Evolutionary conservation across 2,113 vertebrate species (phyloP), one percentile per base, ranked within the genome.

Genomic region (Ceyx margarethae): DNA sequence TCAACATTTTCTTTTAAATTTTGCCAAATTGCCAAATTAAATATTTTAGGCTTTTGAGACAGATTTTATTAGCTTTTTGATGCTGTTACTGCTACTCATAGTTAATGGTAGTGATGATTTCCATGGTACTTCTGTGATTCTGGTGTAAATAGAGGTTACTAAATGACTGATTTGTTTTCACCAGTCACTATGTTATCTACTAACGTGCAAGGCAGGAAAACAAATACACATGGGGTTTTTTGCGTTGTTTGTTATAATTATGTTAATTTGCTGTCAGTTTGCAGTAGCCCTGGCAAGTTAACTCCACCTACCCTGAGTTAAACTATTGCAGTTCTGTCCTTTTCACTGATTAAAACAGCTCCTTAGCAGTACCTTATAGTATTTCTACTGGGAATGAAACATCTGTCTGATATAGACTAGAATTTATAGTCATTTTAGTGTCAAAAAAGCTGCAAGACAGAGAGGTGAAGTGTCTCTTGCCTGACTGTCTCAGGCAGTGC

Each of bases 201-300:
- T 22, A 61, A 82, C 54, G 42, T 51, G 65, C 31, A 62, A 82
- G 46, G 51, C 53, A 62, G 84, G 89, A 85, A 45, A 77, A 58
- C 6, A 81, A 58, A 61, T 64, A 42, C 0, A 9, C 1, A 13
- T 1, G 21, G 66, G 80, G 22, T 51, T 51, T 26, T 92, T 33
- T 65, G 35, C 23, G 64, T 22, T 22, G 23, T 92, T 96, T 75
- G 15, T 68, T 79, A 31, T 20, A 37, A 60, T 50, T 15, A 53
- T 68, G 46, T 76, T 94, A 87, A 92, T 86, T 90, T 91, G 62
- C 92, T 93, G 79, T 60, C 43, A 54, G 54, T 79, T 79, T 66
- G 25, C 48, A 62, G 68, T 15, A 72, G 77, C 57, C 42, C 8
- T 50, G 67, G 58, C 80, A 93, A 72, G 81, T 89, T 81, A 84